A percentile compares a stretch with the other conserved stretches of the same genome.
Evolutionary conservation across 2,888 invertebrate genomes (phyloP).

Genomic region (Amiota mariae): DNA sequence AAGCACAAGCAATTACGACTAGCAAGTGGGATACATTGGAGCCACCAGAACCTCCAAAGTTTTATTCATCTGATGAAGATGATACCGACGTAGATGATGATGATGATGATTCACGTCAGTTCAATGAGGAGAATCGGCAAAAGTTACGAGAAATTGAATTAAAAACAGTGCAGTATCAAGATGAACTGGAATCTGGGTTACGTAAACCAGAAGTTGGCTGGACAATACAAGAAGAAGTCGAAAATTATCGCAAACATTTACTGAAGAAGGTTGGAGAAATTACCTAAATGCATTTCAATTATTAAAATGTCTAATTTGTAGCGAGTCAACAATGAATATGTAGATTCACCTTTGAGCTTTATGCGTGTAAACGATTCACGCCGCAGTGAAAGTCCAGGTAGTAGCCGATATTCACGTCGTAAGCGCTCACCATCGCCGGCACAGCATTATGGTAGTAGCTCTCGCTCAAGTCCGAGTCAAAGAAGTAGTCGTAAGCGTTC

Average conservation of each 20-base stretch:
- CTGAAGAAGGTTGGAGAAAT: constrained; percentile 81
- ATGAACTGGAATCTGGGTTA: constrained; percentile 92
- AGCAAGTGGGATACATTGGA: constrained; percentile 91
- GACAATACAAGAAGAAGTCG: constrained; percentile 87
- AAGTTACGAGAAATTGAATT: constrained; percentile 94
- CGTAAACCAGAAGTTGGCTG: constrained; percentile 83
- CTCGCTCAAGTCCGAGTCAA: constrained; percentile 62
- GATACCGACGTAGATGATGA: constrained; percentile 51
- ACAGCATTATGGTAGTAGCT: constrained; percentile 51
- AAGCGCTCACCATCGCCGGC: constrained; percentile 59
- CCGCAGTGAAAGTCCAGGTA: constrained; percentile 61
- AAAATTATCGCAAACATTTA: constrained; percentile 91
- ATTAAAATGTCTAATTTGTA: constrained; percentile 25
- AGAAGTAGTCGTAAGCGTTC: constrained; percentile 72
- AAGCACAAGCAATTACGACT: constrained; percentile 88
- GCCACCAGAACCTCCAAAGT: constrained; percentile 72
- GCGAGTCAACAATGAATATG: constrained; percentile 50
- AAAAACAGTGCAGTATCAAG: constrained; percentile 95
- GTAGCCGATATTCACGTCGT: constrained; percentile 56
- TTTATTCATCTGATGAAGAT: constrained; percentile 68
- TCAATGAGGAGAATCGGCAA: constrained; percentile 81
- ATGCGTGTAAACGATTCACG: constrained; percentile 52
- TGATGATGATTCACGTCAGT: constrained; percentile 75
- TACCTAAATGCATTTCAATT: neutral
- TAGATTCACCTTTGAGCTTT: constrained; percentile 65